Percentiles rank a stretch among this genome's conserved stretches.
phyloP scores from a whole-genome alignment of 2,888 invertebrate genomes.

The Aleiodes testaceus region DNA sequence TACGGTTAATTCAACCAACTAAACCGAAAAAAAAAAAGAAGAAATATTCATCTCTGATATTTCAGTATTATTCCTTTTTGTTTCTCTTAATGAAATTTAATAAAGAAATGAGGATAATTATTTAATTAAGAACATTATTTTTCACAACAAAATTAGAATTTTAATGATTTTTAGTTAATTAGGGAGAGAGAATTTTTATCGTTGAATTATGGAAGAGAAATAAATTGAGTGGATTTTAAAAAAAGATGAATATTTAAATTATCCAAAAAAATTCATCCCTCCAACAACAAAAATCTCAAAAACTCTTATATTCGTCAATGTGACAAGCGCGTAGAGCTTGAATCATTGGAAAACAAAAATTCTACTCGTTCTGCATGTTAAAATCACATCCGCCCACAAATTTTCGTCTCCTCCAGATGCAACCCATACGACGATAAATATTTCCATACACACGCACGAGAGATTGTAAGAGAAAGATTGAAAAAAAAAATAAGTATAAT shows the following conservation, averaged over 20 bases:
- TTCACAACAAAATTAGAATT: too few species aligned
- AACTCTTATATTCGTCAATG: constrained; percentile 14
- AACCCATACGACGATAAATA: background rate
- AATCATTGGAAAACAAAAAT: constrained; percentile 34
- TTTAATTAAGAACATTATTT: background rate
- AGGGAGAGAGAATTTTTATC: too few species aligned
- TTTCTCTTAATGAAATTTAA: background rate
- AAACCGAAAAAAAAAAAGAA: background rate
- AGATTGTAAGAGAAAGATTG: background rate
- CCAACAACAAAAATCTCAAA: background rate
- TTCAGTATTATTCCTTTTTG: background rate
- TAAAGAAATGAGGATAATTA: background rate
- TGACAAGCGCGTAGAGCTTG: background rate
- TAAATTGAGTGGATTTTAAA: too few species aligned
- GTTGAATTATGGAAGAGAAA: too few species aligned
- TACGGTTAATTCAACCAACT: constrained; percentile 11
- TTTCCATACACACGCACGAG: constrained; percentile 22
- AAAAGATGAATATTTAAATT: too few species aligned
- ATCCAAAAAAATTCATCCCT: too few species aligned
- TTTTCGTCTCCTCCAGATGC: constrained; percentile 19
- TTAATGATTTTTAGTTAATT: too few species aligned
- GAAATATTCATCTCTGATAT: background rate
- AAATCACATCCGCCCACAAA: constrained; percentile 59
- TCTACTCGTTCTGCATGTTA: constrained; percentile 61
- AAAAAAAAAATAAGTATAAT: background rate